Conservation (phyloP, 2,797 vertebrate species). For the Sebastes elongatus region DNA sequence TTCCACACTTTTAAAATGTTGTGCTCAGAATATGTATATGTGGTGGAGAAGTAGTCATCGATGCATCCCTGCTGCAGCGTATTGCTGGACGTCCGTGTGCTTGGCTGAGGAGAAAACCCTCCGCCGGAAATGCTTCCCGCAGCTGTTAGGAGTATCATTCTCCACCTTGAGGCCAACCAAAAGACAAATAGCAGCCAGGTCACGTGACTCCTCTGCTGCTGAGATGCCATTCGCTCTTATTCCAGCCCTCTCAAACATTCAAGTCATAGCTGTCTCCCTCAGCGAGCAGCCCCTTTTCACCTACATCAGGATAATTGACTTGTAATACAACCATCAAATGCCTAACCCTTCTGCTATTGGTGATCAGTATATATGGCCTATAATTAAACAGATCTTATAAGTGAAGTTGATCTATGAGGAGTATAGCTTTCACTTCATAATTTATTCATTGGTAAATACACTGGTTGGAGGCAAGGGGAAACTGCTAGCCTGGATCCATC, state of each 20-base stretch:
- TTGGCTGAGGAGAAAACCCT: slow-evolving; percentile 65
- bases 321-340: neutral
- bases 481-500: too few species aligned
- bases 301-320: slow-evolving; percentile 19
- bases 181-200: slow-evolving; percentile 77
- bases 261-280: slow-evolving; percentile 44
- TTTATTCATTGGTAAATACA: too few species aligned
- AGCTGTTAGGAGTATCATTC: slow-evolving; percentile 82
- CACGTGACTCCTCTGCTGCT: slow-evolving; percentile 63
- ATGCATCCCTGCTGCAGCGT: slow-evolving; percentile 28
- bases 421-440: too few species aligned
- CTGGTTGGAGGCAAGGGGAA: too few species aligned
- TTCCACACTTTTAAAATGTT: neutral
- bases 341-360: too few species aligned
- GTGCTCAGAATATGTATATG: neutral
- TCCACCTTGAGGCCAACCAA: slow-evolving; percentile 78
- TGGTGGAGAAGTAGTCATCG: neutral
- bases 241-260: slow-evolving; percentile 62
- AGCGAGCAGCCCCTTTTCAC: slow-evolving; percentile 14
- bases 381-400: neutral
- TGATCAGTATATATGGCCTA: neutral
- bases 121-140: slow-evolving; percentile 78
- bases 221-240: slow-evolving; percentile 62
- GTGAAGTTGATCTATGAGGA: too few species aligned
- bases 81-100: slow-evolving; percentile 52